Evolutionary conservation across 2,888 invertebrate genomes (phyloP), one percentile per base, ranked within the genome.

Genomic region (Muschampia plurimacula): DNA sequence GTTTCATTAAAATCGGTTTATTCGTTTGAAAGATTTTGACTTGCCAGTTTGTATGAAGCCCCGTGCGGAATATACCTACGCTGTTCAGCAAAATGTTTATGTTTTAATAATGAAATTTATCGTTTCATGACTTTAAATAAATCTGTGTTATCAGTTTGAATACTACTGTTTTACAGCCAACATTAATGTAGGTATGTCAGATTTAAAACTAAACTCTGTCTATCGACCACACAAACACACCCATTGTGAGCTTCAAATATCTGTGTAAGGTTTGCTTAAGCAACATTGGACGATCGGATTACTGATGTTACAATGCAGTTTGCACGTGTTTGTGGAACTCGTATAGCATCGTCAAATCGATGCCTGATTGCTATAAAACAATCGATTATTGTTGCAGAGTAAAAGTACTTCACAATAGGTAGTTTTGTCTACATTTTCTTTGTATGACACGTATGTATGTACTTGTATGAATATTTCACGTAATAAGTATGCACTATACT

Each of bases 281-380:
- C 46, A 67, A 52, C 15, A 62, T 36, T 49, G 15, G 46, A 15
- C 49, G 60, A 36, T 65, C 65, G 57, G 70, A 70, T 70, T 70
- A 55, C 69, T 22, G 52, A 44, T 39, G 39, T 41, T 32, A 65
- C 70, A 70, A 69, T 69, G 69, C 49, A 67, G n/a, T 64, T 59
- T 69, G 69, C 69, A 57, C 62, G 63, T 55, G 63, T 75, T 72
- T 74, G 75, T 62, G 70, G 70, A 73, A 67, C 36, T 74, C 62
- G 60, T 73, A 65, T 69, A 59, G 78, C 77, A 79, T 77, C 77
- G 77, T 15, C 52, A 52, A 76, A 82, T 84, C 78, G 77, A 81
- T 79, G 78, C 88, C 86, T 86, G 89, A 85, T 85, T 83, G 84
- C 83, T 64, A 71, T 71, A 66, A 71, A 66, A 60, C 71, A 71